A percentile compares a stretch with the other conserved stretches of the same genome.
Conservation (phyloP, 2,797 vertebrate species). For the Thalassophryne amazonica region DNA sequence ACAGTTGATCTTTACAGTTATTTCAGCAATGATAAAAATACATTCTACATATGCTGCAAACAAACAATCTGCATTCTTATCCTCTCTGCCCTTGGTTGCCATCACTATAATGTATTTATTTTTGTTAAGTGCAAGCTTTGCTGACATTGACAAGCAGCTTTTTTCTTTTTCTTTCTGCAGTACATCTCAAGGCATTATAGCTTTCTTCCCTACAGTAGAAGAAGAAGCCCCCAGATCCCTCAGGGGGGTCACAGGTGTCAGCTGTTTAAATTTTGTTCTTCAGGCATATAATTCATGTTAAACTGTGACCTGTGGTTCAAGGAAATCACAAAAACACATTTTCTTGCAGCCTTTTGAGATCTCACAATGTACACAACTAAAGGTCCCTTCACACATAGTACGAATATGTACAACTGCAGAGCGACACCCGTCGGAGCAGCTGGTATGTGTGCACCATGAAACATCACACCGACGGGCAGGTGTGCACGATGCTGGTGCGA, state of each 20-base stretch:
- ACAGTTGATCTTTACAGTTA: too few species aligned
- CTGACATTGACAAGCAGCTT: background rate
- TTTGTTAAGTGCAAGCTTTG: too few species aligned
- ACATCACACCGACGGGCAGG: too few species aligned
- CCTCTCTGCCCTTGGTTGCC: too few species aligned
- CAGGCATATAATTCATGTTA: conserved; percentile 26
- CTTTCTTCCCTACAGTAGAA: conserved; percentile 9
- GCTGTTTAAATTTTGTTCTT: conserved; percentile 35
- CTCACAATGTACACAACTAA: conserved; percentile 12
- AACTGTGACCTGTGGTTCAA: conserved; percentile 49
- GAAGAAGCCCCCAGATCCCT: background rate
- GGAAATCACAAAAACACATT: conserved; percentile 40
- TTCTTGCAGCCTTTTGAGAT: conserved; percentile 1
- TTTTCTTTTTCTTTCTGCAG: background rate
- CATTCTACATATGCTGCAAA: too few species aligned
- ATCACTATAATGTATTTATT: background rate
- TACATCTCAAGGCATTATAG: conserved; percentile 9
- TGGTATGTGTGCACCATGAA: too few species aligned
- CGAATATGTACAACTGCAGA: too few species aligned
- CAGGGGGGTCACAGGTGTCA: conserved; percentile 24
- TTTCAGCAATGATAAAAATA: too few species aligned
- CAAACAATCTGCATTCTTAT: too few species aligned
- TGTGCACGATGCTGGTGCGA: too few species aligned
- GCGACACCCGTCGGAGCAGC: too few species aligned
- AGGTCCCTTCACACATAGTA: conserved; percentile 10